Evolutionary conservation across 2,888 invertebrate species (phyloP).

Genomic region (Dryadula phaetusa): DNA sequence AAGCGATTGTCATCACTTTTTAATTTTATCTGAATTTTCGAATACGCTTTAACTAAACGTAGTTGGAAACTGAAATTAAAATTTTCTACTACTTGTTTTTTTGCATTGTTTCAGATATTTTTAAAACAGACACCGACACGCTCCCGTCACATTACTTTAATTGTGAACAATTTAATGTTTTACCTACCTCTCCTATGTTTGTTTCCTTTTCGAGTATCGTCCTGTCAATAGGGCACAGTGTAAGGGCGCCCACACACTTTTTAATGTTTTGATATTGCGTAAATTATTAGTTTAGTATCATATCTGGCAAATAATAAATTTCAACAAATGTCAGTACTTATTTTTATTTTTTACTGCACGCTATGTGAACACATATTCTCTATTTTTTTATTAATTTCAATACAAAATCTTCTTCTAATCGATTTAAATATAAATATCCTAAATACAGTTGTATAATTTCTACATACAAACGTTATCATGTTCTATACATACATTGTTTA

Average conservation of each 20-base stretch:
- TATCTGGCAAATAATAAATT: not conserved
- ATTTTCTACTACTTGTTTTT: not conserved
- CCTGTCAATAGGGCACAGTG: not conserved
- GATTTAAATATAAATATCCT: too few species aligned
- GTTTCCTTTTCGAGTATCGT: slow-evolving; percentile 2
- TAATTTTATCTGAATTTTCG: slow-evolving; percentile 26
- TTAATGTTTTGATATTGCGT: not conserved
- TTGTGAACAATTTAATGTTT: slow-evolving; percentile 11
- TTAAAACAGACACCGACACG: slow-evolving; percentile 4
- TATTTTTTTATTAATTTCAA: too few species aligned
- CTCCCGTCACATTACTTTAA: slow-evolving; percentile 11
- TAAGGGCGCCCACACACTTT: not conserved
- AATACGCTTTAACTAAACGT: slow-evolving; percentile 3
- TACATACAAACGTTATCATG: too few species aligned
- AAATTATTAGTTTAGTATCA: not conserved
- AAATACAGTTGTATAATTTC: too few species aligned
- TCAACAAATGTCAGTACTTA: not conserved
- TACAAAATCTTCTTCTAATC: too few species aligned
- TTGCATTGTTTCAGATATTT: not conserved
- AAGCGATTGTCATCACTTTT: slow-evolving; percentile 38
- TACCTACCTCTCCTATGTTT: slow-evolving; percentile 7
- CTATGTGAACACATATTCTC: not conserved
- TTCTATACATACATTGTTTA: too few species aligned
- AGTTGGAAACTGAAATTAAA: not conserved
- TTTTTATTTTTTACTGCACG: not conserved